phyloP scores from a whole-genome alignment of 92 coral and sea anemone species.

The Phymanthus crucifer region DNA sequence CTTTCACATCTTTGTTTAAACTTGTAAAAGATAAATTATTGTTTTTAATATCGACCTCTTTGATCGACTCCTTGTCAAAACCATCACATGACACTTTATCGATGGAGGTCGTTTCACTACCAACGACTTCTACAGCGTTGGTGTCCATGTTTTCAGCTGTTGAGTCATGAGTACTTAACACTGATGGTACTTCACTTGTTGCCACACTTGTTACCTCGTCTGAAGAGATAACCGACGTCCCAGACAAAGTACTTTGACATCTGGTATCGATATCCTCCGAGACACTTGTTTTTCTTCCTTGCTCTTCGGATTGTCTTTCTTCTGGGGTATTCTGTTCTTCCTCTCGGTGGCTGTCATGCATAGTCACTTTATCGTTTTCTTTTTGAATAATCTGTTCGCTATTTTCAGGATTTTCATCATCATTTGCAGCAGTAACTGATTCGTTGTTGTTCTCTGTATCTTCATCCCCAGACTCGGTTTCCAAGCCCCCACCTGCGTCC shows the following conservation, averaged over 20 bases:
- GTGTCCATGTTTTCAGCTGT: not conserved
- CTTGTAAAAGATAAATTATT: not conserved
- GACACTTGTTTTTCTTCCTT: not conserved
- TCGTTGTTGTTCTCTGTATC: not conserved
- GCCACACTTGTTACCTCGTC: not conserved
- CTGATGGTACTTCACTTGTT: not conserved
- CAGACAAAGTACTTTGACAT: not conserved
- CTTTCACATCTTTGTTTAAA: not conserved
- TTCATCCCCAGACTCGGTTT: slow-evolving; percentile 4
- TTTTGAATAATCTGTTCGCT: not conserved
- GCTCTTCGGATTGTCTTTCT: not conserved
- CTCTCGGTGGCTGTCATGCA: not conserved
- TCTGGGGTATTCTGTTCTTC: not conserved
- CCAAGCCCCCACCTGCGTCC: not conserved
- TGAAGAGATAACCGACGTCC: not conserved
- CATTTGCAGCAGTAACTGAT: not conserved
- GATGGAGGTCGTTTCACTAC: not conserved
- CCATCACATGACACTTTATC: not conserved
- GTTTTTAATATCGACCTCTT: not conserved
- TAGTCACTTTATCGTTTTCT: not conserved
- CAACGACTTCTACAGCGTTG: not conserved
- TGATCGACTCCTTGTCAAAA: not conserved
- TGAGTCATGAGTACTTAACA: not conserved
- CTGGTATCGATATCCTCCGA: not conserved
- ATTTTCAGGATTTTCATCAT: not conserved